Evolutionary conservation across 2,888 invertebrate genomes (phyloP), one percentile per base, ranked within the genome.

Genomic region (Cyclophora albipunctata): DNA sequence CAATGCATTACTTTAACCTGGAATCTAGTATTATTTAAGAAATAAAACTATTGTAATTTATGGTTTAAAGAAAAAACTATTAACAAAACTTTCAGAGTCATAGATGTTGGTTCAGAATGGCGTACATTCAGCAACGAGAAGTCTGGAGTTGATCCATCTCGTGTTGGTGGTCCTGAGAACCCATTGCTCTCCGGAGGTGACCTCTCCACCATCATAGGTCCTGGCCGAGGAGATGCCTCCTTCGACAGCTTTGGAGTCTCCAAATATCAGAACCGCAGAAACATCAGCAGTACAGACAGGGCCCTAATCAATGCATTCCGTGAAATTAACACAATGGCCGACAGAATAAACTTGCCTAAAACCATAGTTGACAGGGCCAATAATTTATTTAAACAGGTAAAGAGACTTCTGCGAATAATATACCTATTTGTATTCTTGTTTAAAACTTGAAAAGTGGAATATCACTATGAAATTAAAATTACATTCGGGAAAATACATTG

Each of bases 51-150:
- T n/a, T n/a, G n/a, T n/a, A n/a, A n/a, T n/a, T n/a, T n/a, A n/a
- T n/a, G n/a, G n/a, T n/a, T n/a, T n/a, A n/a, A n/a, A n/a, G n/a
- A n/a, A n/a, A 20, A 20, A 20, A 20, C 20, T 20, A 20, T 20
- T 20, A 20, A 20, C 20, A 20, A 20, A 37, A 37, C 37, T 75
- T 72, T 52, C 79, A 97, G 98, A 75, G 98, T 99, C 1, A 98
- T 99, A 60, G 99, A 99, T 85, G 99, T 99, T n/a, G 98, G 99
- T 40, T 98, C 99, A 3, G 99, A 99, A 84, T 99, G 99, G 99
- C 92, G 99, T 78, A 99, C 99, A 53, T 99, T 99, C 84, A 98
- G 98, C 73, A 99, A 99, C 79, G 99, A 99, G 76, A 98, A 98
- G 73, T 94, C 95, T 49, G 96, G 97, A 5, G 96, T 96, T 0